Percentiles rank a stretch among this genome's conserved stretches.
Conservation (phyloP, 2,113 vertebrate species). For the Chlorocebus sabaeus region DNA sequence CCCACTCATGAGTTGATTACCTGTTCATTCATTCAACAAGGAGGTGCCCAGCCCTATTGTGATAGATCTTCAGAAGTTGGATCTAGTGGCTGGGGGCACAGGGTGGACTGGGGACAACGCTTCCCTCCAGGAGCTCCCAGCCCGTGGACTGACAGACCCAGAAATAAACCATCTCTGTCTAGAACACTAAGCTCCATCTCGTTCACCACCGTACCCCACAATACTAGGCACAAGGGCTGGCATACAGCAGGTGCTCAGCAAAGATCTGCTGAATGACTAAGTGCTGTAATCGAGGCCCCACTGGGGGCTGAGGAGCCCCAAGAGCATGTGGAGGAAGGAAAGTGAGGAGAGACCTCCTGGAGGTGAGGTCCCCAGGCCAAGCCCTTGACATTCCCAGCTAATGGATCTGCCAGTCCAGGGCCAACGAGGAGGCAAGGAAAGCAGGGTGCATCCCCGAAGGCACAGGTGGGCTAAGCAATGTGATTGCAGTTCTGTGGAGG, state of each 20-base stretch:
- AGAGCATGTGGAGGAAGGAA: not conserved
- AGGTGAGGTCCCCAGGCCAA: not conserved
- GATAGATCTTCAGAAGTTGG: no score
- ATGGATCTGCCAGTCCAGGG: not conserved
- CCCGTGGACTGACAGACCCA: rapidly evolving
- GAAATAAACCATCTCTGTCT: not conserved
- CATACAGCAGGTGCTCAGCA: not conserved
- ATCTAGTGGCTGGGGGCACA: no score
- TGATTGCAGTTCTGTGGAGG: rapidly evolving
- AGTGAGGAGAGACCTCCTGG: no score
- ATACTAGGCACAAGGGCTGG: not conserved
- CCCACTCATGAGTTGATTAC: no score
- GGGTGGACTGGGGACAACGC: not conserved
- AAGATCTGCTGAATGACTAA: not conserved
- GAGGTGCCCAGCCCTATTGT: no score
- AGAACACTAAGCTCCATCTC: not conserved
- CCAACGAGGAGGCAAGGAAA: not conserved
- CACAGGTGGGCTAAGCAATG: rapidly evolving
- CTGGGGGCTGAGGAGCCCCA: not conserved
- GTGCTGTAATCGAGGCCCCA: not conserved
- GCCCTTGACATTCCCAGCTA: no score
- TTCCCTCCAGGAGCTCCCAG: not conserved
- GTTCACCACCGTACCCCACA: rapidly evolving
- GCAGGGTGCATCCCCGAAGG: rapidly evolving
- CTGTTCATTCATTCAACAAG: not conserved